Conservation (phyloP, 2,888 invertebrate species). For the Vesta saturnalis region DNA sequence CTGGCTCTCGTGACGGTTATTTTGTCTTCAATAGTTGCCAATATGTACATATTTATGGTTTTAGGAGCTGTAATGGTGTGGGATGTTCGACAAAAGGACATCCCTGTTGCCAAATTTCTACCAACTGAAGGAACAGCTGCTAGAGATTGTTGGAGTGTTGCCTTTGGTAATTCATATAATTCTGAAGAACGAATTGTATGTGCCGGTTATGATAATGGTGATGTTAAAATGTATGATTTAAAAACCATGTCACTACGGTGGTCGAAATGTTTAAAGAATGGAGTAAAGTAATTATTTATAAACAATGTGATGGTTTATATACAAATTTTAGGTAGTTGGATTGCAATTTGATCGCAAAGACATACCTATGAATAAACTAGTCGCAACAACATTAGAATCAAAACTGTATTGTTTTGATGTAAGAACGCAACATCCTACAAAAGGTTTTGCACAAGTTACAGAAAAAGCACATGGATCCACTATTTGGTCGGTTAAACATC, state of each 20-base stretch:
- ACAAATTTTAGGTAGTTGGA: constrained; percentile 72
- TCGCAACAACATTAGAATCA: constrained; percentile 90
- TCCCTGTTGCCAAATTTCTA: constrained; percentile 90
- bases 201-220: constrained; percentile 97
- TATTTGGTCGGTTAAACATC: constrained; percentile 87
- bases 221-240: constrained; percentile 93
- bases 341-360: constrained; percentile 93
- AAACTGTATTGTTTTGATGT: constrained; percentile 91
- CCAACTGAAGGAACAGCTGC: constrained; percentile 74
- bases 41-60: background rate
- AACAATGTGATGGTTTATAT: background rate
- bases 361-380: constrained; percentile 94
- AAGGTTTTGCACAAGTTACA: constrained; percentile 80
- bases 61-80: constrained; percentile 90
- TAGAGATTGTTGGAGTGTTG: constrained; percentile 94
- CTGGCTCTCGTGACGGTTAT: constrained; percentile 93
- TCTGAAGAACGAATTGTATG: constrained; percentile 85
- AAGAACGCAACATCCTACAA: constrained; percentile 85
- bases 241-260: constrained; percentile 84
- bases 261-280: constrained; percentile 94
- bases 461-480: constrained; percentile 74
- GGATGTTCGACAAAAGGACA: constrained; percentile 91
- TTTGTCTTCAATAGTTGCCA: background rate
- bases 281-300: constrained; percentile 64
- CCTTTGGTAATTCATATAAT: constrained; percentile 92